phyloP scores from a whole-genome alignment of 1,140 invertebrate genomes.

The Drosophila sucinea region DNA sequence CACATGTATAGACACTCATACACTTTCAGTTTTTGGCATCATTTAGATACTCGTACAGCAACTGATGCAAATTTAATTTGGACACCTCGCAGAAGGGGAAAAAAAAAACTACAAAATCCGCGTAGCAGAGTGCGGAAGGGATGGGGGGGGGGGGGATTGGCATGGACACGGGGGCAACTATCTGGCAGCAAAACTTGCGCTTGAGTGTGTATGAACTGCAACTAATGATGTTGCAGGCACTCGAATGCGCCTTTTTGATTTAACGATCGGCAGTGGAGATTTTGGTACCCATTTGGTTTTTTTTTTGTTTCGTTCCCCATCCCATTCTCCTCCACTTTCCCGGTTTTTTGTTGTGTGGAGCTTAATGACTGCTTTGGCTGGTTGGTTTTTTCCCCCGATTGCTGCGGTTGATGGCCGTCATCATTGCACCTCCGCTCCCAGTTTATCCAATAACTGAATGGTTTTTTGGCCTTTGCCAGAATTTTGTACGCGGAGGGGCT shows the following conservation, averaged over 20 bases:
- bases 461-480: conserved; percentile 23
- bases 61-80: conserved; percentile 81
- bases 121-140: conserved; percentile 24
- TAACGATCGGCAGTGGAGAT: conserved; percentile 61
- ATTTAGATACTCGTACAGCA: conserved; percentile 77
- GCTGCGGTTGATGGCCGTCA: conserved; percentile 67
- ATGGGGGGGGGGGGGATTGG: background rate
- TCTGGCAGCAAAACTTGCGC: conserved; percentile 66
- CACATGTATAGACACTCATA: conserved; percentile 24
- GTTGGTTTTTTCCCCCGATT: conserved; percentile 56
- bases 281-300: conserved; percentile 13
- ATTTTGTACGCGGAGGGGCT: conserved; percentile 21
- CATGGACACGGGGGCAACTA: conserved; percentile 23
- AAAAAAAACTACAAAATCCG: conserved; percentile 6
- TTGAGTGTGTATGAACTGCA: conserved; percentile 76
- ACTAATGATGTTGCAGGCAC: conserved; percentile 81
- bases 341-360: conserved; percentile 16
- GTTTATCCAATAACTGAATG: background rate
- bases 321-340: background rate
- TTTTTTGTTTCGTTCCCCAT: conserved; percentile 29
- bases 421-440: conserved; percentile 14
- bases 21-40: conserved; percentile 68
- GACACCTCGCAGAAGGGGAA: conserved; percentile 69
- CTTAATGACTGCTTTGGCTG: conserved; percentile 68
- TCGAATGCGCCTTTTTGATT: conserved; percentile 78